Evolutionary conservation across 1,140 invertebrate species (phyloP).

Genomic region (Zaprionus ghesquierei): DNA sequence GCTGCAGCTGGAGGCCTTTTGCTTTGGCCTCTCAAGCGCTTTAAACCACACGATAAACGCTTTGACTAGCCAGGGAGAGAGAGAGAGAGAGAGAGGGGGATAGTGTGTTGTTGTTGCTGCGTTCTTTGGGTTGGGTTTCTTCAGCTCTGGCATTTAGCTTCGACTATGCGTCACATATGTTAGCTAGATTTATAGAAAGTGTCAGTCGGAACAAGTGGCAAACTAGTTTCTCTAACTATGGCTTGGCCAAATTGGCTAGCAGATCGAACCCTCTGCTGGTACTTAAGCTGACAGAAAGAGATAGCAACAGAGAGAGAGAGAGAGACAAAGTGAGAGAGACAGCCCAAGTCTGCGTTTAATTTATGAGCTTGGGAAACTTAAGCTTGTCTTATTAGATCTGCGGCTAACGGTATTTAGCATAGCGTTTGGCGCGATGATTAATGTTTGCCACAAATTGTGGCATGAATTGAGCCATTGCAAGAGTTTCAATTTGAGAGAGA

Average conservation of each 20-base stretch:
- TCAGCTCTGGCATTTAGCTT: not conserved
- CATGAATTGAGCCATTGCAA: not conserved
- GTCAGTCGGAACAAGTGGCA: not conserved
- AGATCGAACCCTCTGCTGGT: not conserved
- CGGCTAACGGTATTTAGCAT: conserved; percentile 23
- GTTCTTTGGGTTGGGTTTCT: not conserved
- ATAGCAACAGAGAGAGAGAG: not conserved
- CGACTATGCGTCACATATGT: not conserved
- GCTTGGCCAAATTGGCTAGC: not conserved
- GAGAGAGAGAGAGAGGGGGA: not conserved
- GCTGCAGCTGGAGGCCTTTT: not conserved
- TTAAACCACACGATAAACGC: no score
- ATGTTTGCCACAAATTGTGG: conserved; percentile 15
- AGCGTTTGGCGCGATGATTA: not conserved
- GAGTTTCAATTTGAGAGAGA: not conserved
- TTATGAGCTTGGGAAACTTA: conserved; percentile 28
- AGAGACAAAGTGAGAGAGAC: not conserved
- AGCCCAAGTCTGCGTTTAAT: not conserved
- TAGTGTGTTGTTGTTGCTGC: not conserved
- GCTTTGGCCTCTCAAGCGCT: not conserved
- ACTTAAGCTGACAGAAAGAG: not conserved
- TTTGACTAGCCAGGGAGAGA: not conserved
- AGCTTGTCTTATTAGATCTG: conserved; percentile 2
- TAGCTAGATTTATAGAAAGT: conserved; percentile 15
- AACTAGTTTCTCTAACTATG: conserved; percentile 3